Evolutionary conservation across 2,797 vertebrate genomes (phyloP), one percentile per base, ranked within the genome.

Genomic region (Urosaurus nigricauda): DNA sequence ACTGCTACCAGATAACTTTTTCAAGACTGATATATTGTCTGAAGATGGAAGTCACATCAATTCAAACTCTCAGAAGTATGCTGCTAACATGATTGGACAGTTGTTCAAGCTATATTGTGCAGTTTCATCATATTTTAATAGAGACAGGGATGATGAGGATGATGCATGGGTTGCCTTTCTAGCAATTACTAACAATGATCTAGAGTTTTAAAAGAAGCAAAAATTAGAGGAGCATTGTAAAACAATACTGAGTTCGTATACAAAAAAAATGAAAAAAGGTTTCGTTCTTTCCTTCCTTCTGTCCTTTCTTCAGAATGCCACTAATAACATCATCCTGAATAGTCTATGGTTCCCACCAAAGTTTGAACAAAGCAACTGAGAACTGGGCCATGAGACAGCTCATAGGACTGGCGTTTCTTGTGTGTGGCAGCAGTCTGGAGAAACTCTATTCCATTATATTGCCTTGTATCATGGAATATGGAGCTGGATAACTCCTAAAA

Each of bases 1-100:
- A 53, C 11, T 51, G 13, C 40, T 16, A 65, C 40, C n/a, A 51
- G 32, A 86, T 24, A 68, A n/a, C n/a, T 51, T 83, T 47, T 47
- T 56, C 13, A 35, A 11, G 37, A 87, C 19, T 56, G 56, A 56
- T 56, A 17, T 35, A 51, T 56, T 37, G 17, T 37, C 4, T 26
- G 5, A 79, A 29, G n/a, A 80, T 24, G 70, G 35, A 32, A 71
- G 65, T n/a, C 7, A 17, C 8, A 47, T n/a, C 8, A 35, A 17
- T 74, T 51, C 51, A 78, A 86, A 68, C 40, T 29, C 60, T 86
- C 26, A 83, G n/a, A 82, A 32, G 63, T 68, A 83, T 32, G 14
- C 58, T 65, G 29, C 56, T 83, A 83, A 79, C 51, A 56, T 35
- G 6, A 4, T 16, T 70, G 14, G 63, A 47, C 40, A 40, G 47